These are phyloP conservation scores for Cinclus mexicanus DNA, from an alignment of 2,113 vertebrate genomes.

Conservation along the genomic window DNA sequence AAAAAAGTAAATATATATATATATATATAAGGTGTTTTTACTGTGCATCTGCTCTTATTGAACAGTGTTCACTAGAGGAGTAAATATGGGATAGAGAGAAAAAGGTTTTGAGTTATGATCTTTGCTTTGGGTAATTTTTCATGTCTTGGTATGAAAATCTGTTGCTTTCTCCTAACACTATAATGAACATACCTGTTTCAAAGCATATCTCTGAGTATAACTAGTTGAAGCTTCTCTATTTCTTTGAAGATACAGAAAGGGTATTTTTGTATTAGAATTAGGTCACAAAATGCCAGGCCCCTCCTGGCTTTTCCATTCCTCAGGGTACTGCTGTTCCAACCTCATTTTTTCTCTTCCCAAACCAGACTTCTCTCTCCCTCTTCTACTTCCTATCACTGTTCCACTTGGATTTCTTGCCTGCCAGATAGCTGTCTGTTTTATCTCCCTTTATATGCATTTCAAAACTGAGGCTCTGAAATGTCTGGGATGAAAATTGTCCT, in stretches of 20 bases:
- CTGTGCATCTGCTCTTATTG: background rate
- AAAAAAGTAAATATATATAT: background rate
- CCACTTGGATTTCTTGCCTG: background rate
- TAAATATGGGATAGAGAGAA: background rate
- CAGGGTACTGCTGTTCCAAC: background rate
- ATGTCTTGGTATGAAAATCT: background rate
- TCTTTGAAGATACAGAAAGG: background rate
- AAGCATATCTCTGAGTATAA: background rate
- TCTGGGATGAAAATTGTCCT: conserved; percentile 4
- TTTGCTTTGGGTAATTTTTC: background rate
- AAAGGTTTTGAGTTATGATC: background rate
- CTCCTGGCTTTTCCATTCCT: background rate
- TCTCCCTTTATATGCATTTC: background rate
- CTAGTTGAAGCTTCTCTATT: background rate
- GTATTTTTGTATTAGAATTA: background rate
- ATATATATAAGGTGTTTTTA: background rate
- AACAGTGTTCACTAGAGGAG: conserved; percentile 32
- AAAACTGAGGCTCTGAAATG: background rate
- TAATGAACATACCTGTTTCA: background rate
- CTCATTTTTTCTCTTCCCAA: background rate
- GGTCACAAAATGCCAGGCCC: background rate
- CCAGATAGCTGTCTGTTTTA: background rate
- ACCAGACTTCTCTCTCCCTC: background rate
- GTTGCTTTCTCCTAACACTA: background rate
- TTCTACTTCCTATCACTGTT: background rate